A percentile compares a stretch with the other conserved stretches of the same genome.
These are phyloP conservation scores for Drosophila cyrtoloma DNA, from an alignment of 2,888 invertebrate genomes.

Conservation along the genomic window DNA sequence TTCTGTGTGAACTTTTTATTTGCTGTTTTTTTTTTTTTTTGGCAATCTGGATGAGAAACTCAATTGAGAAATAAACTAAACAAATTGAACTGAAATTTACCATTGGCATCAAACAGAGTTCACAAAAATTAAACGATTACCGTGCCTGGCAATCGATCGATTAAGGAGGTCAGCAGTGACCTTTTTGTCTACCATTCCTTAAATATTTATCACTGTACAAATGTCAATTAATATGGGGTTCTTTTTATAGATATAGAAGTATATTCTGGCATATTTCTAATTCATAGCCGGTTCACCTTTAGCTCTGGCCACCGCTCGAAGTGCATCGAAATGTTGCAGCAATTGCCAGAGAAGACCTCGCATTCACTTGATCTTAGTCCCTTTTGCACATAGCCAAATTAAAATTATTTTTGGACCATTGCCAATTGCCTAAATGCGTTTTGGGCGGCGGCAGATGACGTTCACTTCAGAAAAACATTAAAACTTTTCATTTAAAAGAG, in stretches of 20 bases:
- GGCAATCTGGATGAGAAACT: slow-evolving; percentile 64
- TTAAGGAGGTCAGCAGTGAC: slow-evolving; percentile 52
- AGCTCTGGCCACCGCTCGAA: neutral
- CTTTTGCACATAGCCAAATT: slow-evolving; percentile 41
- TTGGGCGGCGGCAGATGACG: slow-evolving; percentile 62
- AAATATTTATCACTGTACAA: slow-evolving; percentile 25
- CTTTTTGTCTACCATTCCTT: slow-evolving; percentile 1
- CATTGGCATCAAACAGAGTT: slow-evolving; percentile 35
- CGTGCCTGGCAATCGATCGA: slow-evolving; percentile 41
- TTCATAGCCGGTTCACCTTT: slow-evolving; percentile 16
- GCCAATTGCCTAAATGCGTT: slow-evolving; percentile 73
- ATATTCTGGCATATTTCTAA: slow-evolving; percentile 31
- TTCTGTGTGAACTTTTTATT: neutral
- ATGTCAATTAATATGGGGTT: neutral
- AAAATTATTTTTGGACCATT: slow-evolving; percentile 55
- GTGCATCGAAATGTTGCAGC: slow-evolving; percentile 17
- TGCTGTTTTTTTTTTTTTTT: slow-evolving; percentile 32
- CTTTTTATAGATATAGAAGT: neutral
- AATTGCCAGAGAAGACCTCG: slow-evolving; percentile 11
- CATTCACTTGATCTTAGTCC: slow-evolving; percentile 40
- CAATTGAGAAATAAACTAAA: slow-evolving; percentile 52
- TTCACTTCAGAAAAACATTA: slow-evolving; percentile 20
- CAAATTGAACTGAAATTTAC: slow-evolving; percentile 41
- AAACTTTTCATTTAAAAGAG: neutral
- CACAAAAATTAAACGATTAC: neutral